These are phyloP conservation scores for Passerina amoena DNA, from an alignment of 2,113 vertebrate species.

Conservation along the genomic window DNA sequence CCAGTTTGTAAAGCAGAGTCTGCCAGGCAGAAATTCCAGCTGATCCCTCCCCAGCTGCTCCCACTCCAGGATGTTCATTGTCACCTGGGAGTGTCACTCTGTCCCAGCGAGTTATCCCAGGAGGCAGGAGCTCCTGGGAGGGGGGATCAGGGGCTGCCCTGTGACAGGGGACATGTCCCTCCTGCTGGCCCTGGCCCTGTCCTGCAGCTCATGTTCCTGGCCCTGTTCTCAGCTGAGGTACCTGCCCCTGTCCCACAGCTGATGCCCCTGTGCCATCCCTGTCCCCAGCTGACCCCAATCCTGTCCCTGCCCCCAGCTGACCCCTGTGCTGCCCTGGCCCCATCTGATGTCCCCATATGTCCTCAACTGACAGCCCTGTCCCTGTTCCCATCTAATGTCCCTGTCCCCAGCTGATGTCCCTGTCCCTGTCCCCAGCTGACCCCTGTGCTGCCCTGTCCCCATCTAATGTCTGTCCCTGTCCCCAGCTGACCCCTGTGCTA, in stretches of 20 bases:
- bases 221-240: too few species aligned
- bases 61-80: accelerated
- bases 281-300: neutral
- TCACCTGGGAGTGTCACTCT: neutral
- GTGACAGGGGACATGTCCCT: neutral
- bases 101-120: neutral
- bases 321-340: neutral
- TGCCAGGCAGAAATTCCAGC: neutral
- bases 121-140: neutral
- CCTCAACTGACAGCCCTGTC: too few species aligned
- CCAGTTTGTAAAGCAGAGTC: neutral
- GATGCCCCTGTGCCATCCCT: too few species aligned
- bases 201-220: neutral
- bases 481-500: too few species aligned
- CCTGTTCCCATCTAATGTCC: too few species aligned
- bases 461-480: too few species aligned
- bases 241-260: too few species aligned
- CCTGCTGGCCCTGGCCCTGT: neutral
- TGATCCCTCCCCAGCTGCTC: neutral
- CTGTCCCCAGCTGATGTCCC: conserved; percentile 54
- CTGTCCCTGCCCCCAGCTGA: neutral
- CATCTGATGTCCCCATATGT: conserved; percentile 74
- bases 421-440: too few species aligned
- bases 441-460: too few species aligned
- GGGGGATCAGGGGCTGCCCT: too few species aligned